Conservation (phyloP, 1,140 invertebrate species). For the Muscidifurax raptorellus region DNA sequence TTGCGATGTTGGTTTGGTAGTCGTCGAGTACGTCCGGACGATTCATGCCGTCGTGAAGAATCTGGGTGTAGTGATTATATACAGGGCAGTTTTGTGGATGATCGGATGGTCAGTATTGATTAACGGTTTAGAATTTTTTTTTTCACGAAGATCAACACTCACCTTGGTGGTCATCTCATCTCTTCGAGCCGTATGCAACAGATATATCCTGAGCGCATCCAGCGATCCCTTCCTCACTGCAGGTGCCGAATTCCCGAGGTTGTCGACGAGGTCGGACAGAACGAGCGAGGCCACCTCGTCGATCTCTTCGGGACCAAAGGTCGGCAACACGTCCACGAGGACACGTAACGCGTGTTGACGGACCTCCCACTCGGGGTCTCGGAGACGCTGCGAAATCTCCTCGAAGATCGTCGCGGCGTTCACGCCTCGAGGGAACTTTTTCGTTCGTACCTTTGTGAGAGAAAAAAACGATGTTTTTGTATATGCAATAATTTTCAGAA, state of each 20-base stretch:
- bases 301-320: conserved; percentile 73
- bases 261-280: conserved; percentile 81
- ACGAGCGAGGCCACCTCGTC: conserved; percentile 79
- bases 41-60: conserved; percentile 81
- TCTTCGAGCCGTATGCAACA: conserved; percentile 76
- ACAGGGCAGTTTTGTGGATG: not conserved
- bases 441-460: conserved; percentile 65
- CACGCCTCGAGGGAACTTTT: conserved; percentile 76
- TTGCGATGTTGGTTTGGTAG: conserved; percentile 79
- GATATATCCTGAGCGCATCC: conserved; percentile 82
- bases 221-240: conserved; percentile 85
- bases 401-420: conserved; percentile 80
- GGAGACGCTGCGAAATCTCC: conserved; percentile 82
- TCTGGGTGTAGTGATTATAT: conserved; percentile 72
- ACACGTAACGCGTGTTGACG: conserved; percentile 86
- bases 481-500: not conserved
- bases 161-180: conserved; percentile 65
- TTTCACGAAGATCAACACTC: no score
- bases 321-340: conserved; percentile 83
- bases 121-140: no score
- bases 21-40: conserved; percentile 76
- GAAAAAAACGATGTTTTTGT: not conserved
- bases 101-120: not conserved
- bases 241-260: conserved; percentile 84
- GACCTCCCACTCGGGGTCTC: conserved; percentile 87